phyloP scores from a whole-genome alignment of 2,113 vertebrate genomes.

The Melanerpes aurifrons region DNA sequence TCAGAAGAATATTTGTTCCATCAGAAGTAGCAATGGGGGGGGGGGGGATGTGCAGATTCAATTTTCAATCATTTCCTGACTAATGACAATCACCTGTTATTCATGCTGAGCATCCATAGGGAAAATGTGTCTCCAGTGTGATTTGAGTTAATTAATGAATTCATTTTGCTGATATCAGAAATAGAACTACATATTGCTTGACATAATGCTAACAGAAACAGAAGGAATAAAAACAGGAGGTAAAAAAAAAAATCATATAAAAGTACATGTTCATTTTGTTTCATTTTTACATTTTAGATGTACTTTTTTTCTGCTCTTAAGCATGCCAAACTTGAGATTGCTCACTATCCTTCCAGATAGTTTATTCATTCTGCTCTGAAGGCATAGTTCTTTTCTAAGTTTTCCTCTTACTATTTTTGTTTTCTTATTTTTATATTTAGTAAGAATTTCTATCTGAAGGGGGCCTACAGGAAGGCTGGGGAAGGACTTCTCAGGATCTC shows the following conservation, averaged over 20 bases:
- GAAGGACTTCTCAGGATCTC: too few species aligned
- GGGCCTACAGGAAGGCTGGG: too few species aligned
- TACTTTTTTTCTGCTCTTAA: conserved; percentile 38
- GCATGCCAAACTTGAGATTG: conserved; percentile 39
- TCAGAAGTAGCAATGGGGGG: background rate
- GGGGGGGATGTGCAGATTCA: background rate
- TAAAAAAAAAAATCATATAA: conserved; percentile 19
- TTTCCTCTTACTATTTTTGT: conserved; percentile 30
- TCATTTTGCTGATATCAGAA: conserved; percentile 31
- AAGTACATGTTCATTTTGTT: conserved; percentile 27
- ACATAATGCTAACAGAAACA: conserved; percentile 50
- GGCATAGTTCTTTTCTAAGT: background rate
- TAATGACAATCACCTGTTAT: conserved; percentile 15
- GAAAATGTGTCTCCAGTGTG: conserved; percentile 23
- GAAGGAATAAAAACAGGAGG: conserved; percentile 28
- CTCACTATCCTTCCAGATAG: conserved; percentile 1
- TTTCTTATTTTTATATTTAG: conserved; percentile 32
- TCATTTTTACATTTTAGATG: conserved; percentile 47
- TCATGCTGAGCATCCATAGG: conserved; percentile 24
- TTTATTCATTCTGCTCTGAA: conserved; percentile 44
- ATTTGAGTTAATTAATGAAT: conserved; percentile 65
- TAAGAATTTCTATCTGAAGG: background rate
- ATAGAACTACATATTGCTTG: conserved; percentile 46
- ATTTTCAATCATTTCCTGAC: conserved; percentile 30
- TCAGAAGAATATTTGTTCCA: conserved; percentile 25